Conservation (phyloP, 2,797 vertebrate genomes). For the Crocidura indochinensis region DNA sequence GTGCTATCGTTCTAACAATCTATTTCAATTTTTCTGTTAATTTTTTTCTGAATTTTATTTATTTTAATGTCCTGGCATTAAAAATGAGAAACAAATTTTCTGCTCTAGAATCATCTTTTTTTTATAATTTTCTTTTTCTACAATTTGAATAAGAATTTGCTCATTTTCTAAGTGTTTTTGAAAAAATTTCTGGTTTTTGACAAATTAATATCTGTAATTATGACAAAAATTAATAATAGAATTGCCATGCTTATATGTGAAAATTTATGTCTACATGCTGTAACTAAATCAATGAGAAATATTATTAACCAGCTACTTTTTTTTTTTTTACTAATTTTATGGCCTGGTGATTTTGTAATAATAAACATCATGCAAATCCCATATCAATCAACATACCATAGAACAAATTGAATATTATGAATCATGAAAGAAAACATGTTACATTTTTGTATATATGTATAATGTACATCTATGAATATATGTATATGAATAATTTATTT, state of each 20-base stretch:
- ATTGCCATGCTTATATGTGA: background rate
- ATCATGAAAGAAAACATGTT: background rate
- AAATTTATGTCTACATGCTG: conserved; percentile 44
- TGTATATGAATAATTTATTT: no score
- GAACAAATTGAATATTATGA: background rate
- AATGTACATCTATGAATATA: no score
- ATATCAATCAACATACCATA: background rate
- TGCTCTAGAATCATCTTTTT: background rate
- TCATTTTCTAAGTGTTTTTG: conserved; percentile 33
- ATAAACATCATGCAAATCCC: background rate
- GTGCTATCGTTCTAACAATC: no score
- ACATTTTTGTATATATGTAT: no score
- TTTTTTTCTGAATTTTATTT: background rate
- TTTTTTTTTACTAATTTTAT: conserved; percentile 9
- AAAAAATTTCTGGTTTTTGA: conserved; percentile 42
- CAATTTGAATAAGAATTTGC: conserved; percentile 25
- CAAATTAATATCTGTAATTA: conserved; percentile 48
- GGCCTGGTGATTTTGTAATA: background rate
- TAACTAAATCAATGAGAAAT: background rate
- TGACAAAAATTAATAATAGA: conserved; percentile 26
- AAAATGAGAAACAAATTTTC: conserved; percentile 20
- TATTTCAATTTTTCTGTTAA: conserved; percentile 49
- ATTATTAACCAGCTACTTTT: background rate
- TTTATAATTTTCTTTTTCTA: conserved; percentile 48
- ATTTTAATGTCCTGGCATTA: conserved; percentile 19